phyloP scores from a whole-genome alignment of 2,888 invertebrate species.

The Bursaphelenchus okinawaensis region DNA sequence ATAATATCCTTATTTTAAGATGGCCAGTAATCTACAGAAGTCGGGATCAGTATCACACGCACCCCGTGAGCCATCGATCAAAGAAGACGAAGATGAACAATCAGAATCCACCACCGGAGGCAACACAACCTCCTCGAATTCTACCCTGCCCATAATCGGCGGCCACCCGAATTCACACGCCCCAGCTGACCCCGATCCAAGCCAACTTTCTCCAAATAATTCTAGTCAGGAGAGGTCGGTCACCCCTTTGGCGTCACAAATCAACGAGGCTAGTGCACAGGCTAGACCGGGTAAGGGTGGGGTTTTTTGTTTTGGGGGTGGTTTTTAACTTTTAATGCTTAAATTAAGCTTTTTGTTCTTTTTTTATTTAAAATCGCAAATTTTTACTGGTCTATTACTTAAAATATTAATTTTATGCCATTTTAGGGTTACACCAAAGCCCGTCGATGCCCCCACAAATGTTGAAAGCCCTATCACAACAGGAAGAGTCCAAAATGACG shows the following conservation, averaged over 20 bases:
- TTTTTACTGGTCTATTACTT: no score
- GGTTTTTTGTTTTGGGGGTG: neutral
- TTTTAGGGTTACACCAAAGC: constrained; percentile 43
- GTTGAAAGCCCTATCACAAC: constrained; percentile 26
- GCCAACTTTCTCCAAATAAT: constrained; percentile 5
- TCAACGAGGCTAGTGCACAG: constrained; percentile 4
- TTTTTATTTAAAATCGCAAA: no score
- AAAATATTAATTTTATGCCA: neutral
- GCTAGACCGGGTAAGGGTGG: neutral
- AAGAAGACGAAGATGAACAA: constrained; percentile 53
- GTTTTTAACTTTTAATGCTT: neutral
- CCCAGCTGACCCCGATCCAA: neutral
- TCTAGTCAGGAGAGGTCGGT: constrained; percentile 18
- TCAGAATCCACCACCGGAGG: constrained; percentile 20
- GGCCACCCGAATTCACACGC: constrained; percentile 13
- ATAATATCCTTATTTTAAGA: neutral
- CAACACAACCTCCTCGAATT: constrained; percentile 24
- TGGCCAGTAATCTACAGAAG: constrained; percentile 20
- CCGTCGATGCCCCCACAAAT: constrained; percentile 56
- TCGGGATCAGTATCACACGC: constrained; percentile 46
- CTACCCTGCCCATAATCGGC: constrained; percentile 24
- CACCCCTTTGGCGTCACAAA: constrained; percentile 19
- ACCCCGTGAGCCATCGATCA: constrained; percentile 53
- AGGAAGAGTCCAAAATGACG: constrained; percentile 42
- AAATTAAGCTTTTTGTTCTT: no score